phyloP scores from a whole-genome alignment of 2,113 vertebrate genomes.

The Nyctibius bracteatus region DNA sequence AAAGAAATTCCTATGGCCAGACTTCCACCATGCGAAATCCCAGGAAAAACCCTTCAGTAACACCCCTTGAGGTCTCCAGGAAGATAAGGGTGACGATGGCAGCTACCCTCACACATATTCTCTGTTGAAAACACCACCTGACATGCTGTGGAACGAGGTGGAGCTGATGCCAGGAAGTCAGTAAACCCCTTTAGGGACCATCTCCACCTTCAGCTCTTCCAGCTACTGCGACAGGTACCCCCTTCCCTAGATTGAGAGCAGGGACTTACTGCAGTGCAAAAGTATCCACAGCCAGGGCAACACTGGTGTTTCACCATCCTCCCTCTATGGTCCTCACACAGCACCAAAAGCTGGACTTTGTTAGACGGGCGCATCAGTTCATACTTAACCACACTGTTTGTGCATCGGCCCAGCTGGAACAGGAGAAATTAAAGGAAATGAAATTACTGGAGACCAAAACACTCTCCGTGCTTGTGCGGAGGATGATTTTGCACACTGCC shows the following conservation, averaged over 20 bases:
- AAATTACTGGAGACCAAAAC: constrained; percentile 57
- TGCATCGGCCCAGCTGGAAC: constrained; percentile 86
- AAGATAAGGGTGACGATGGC: not conserved
- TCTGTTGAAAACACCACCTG: constrained; percentile 52
- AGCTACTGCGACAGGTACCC: constrained; percentile 30
- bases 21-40: not conserved
- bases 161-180: constrained; percentile 48
- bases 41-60: not conserved
- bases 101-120: constrained; percentile 19
- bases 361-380: constrained; percentile 97
- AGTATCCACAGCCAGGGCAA: constrained; percentile 95
- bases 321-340: constrained; percentile 95
- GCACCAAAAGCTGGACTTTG: constrained; percentile 87
- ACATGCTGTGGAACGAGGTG: constrained; percentile 42
- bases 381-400: constrained; percentile 87
- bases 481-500: constrained; percentile 2
- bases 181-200: constrained; percentile 40
- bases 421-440: constrained; percentile 57
- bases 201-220: constrained; percentile 49
- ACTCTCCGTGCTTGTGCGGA: constrained; percentile 18
- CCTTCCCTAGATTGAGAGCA: constrained; percentile 44
- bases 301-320: constrained; percentile 98
- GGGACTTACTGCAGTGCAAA: constrained; percentile 88
- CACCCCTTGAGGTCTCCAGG: not conserved
- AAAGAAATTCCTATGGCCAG: not conserved